A percentile compares a stretch with the other conserved stretches of the same genome.
phyloP scores from a whole-genome alignment of 2,888 invertebrate species.

The Thumatha senex region DNA sequence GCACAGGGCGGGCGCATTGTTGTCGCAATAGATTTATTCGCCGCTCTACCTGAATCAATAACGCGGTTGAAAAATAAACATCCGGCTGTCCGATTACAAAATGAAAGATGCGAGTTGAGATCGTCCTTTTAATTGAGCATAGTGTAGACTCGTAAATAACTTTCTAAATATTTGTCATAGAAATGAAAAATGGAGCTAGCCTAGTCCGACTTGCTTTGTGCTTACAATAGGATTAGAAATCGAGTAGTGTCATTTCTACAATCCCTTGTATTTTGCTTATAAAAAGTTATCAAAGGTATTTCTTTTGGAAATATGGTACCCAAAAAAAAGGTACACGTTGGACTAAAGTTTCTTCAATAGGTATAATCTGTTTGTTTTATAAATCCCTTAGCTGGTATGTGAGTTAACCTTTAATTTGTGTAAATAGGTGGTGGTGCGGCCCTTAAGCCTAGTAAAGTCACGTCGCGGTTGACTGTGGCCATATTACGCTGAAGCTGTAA shows the following conservation, averaged over 20 bases:
- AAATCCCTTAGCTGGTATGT: constrained; percentile 16
- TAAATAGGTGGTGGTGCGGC: constrained; percentile 49
- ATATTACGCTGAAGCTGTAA: constrained; percentile 59
- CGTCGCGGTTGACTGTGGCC: constrained; percentile 57
- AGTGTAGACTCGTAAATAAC: constrained; percentile 72
- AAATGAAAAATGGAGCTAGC: constrained; percentile 76
- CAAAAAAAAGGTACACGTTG: not conserved
- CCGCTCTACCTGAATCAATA: constrained; percentile 74
- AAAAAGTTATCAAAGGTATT: not conserved
- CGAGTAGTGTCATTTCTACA: constrained; percentile 65
- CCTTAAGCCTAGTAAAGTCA: constrained; percentile 57
- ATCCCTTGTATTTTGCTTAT: constrained; percentile 38
- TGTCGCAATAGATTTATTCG: constrained; percentile 73
- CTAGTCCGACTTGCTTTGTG: constrained; percentile 64
- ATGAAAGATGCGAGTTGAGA: constrained; percentile 53
- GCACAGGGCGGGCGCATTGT: constrained; percentile 54
- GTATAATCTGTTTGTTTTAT: not conserved
- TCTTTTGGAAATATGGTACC: not conserved
- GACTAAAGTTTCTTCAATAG: too few relatives aligned
- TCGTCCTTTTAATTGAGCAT: constrained; percentile 70
- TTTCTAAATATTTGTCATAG: constrained; percentile 82
- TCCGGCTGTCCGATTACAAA: constrained; percentile 68
- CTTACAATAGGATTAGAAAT: constrained; percentile 77
- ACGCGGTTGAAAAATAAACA: constrained; percentile 75
- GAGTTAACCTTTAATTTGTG: constrained; percentile 54